Evolutionary conservation across 2,888 invertebrate species (phyloP), one percentile per base, ranked within the genome.

Genomic region (Junonia oenone): DNA sequence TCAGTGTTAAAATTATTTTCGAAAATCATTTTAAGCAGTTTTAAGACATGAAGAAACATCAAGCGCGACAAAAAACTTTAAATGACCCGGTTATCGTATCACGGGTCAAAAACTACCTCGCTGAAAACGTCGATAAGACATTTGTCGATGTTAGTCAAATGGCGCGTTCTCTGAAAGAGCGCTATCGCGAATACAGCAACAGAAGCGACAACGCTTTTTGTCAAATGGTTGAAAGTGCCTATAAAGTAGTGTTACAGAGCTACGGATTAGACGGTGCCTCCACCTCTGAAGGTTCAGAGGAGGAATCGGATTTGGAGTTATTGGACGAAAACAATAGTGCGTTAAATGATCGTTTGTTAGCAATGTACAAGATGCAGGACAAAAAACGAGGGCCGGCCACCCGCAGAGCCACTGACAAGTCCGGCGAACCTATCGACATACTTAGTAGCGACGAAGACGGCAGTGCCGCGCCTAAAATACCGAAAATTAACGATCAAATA

Each of bases 61-160:
- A 88, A 68, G 80, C 84, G n/a, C 75, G 87, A 61, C 83, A 85
- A 73, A 90, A 89, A 72, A 82, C 84, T 58, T 62, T 88, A 38
- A 86, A 76, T 68, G 93, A 93, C 71, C 92, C 91, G 3, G 72
- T 91, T 33, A 92, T 93, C 61, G 92, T 92, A 55, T 90, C 91
- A 65, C 91, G 93, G 53, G 93, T 93, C 27, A 92, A 92, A 75
- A 92, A 95, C 92, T 96, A 96, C 77, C 91, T 97, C 69, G 95
- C 95, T 63, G 94, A 94, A 68, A 95, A 96, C 87, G 94, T 94
- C 61, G 94, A 95, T 69, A 94, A 95, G 81, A 94, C 94, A 6
- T 95, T 94, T 76, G 93, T 97, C 63, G 96, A 97, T 91, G 94
- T 96, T 56, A 93, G 94, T 74, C 93, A 94, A 73, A 96, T 97